phyloP scores from a whole-genome alignment of 2,888 invertebrate species.

The Busseola fusca region DNA sequence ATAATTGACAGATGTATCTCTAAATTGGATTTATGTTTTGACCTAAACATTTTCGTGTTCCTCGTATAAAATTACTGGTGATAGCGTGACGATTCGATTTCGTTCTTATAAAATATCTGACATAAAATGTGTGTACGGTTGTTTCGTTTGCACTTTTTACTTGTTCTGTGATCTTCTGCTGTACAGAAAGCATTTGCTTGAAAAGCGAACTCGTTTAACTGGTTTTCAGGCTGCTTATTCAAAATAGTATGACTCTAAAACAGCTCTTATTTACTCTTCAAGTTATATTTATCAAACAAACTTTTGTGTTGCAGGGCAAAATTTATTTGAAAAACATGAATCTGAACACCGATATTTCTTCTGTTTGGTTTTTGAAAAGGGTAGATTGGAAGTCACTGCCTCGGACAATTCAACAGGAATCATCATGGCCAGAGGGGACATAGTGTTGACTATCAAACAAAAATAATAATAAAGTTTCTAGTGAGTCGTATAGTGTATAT shows the following conservation, averaged over 20 bases:
- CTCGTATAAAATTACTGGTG: too few species aligned
- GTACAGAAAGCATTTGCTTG: not conserved
- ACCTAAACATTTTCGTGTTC: too few species aligned
- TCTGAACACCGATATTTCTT: conserved; percentile 40
- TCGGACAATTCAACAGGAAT: conserved; percentile 2
- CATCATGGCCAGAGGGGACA: conserved; percentile 11
- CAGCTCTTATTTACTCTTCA: not conserved
- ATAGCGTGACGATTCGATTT: too few species aligned
- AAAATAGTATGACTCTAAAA: not conserved
- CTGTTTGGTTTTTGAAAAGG: conserved; percentile 51
- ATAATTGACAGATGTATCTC: too few species aligned
- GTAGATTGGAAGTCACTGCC: conserved; percentile 27
- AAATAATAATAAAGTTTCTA: conserved; percentile 1
- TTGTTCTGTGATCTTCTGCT: too few species aligned
- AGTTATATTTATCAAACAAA: not conserved
- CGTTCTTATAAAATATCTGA: too few species aligned
- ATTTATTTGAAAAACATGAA: conserved; percentile 39
- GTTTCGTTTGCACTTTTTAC: not conserved
- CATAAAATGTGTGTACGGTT: too few species aligned
- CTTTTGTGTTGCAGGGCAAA: conserved; percentile 45
- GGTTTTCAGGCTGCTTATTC: not conserved
- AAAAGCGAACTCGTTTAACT: not conserved
- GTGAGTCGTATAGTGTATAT: not conserved
- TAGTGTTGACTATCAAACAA: conserved; percentile 30
- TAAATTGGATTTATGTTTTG: too few species aligned